phyloP scores from a whole-genome alignment of 2,888 invertebrate genomes.

The Torymus texanus region DNA sequence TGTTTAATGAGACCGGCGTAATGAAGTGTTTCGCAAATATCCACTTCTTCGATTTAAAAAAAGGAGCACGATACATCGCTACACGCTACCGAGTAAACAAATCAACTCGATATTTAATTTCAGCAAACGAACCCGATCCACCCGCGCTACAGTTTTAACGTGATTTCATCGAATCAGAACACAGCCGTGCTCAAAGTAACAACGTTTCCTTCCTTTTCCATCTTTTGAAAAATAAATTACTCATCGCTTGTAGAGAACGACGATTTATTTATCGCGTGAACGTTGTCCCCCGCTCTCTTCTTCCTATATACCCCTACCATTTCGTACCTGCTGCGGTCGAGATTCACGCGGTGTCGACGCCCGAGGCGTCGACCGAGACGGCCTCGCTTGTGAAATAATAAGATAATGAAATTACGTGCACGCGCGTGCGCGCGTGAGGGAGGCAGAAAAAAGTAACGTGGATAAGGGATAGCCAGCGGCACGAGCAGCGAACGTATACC shows the following conservation, averaged over 20 bases:
- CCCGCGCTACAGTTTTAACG: too few relatives aligned
- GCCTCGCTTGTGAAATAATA: slow-evolving; percentile 34
- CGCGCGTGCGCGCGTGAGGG: background rate
- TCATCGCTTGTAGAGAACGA: background rate
- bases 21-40: too few relatives aligned
- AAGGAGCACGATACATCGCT: too few relatives aligned
- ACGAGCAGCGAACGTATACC: too few relatives aligned
- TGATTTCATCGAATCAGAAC: too few relatives aligned
- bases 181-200: too few relatives aligned
- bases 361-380: slow-evolving; percentile 2
- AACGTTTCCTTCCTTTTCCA: background rate
- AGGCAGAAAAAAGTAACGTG: background rate
- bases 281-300: background rate
- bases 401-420: slow-evolving; percentile 46
- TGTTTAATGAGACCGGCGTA: too few relatives aligned
- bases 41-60: background rate
- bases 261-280: slow-evolving; percentile 39
- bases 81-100: background rate
- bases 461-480: too few relatives aligned
- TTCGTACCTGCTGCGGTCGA: slow-evolving; percentile 22
- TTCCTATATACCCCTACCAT: background rate
- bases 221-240: slow-evolving; percentile 18
- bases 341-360: background rate
- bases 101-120: background rate
- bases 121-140: too few relatives aligned